These are phyloP conservation scores for Edolisoma coerulescens DNA, from an alignment of 2,113 vertebrate genomes.

Conservation along the genomic window DNA sequence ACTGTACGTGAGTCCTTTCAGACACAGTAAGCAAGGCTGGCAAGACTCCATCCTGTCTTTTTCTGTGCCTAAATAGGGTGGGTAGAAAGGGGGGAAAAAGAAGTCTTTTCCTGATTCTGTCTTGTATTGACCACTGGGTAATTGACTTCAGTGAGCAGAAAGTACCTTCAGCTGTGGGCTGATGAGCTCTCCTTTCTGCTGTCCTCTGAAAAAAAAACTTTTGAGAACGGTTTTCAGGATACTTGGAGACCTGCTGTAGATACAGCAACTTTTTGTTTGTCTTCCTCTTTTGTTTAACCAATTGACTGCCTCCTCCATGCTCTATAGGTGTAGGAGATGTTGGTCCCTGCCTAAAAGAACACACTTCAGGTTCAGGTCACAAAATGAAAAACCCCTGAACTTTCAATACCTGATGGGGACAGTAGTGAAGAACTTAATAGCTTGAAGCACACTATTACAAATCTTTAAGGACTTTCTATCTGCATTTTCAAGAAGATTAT, in stretches of 20 bases:
- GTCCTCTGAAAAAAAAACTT: background rate
- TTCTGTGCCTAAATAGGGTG: background rate
- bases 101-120: background rate
- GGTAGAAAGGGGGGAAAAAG: background rate
- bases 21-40: background rate
- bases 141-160: background rate
- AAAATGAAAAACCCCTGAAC: background rate
- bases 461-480: background rate
- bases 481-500: background rate
- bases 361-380: background rate
- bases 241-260: background rate
- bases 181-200: background rate
- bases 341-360: background rate
- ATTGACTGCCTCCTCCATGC: background rate
- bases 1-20: background rate
- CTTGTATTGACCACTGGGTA: background rate
- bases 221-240: background rate
- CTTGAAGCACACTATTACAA: background rate
- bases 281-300: background rate
- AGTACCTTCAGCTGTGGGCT: background rate
- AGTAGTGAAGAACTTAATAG: background rate
- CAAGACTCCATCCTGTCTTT: background rate
- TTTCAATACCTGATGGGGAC: background rate
- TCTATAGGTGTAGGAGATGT: background rate
- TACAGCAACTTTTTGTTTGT: background rate